Evolutionary conservation across 2,888 invertebrate genomes (phyloP).

Genomic region (Thera britannica): DNA sequence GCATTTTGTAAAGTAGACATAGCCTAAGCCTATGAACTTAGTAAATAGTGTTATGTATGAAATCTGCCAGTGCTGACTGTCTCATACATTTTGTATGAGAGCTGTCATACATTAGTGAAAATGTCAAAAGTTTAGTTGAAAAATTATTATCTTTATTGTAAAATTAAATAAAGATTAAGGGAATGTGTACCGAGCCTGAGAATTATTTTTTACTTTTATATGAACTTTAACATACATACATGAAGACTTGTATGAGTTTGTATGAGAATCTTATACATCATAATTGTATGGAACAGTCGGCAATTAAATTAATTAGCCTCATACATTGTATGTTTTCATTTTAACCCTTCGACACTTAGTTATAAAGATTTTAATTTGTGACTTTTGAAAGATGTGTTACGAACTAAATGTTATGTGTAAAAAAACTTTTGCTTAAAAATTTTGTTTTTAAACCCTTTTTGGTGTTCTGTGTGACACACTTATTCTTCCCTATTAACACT

Average conservation of each 20-base stretch:
- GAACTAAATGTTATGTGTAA: conserved; percentile 10
- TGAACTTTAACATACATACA: background rate
- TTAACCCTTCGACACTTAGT: conserved; percentile 27
- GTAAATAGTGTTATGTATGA: conserved; percentile 25
- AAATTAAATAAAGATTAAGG: no score
- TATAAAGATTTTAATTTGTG: conserved; percentile 18
- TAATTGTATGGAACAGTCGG: conserved; percentile 20
- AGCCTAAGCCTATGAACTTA: conserved; percentile 12
- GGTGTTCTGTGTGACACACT: no score
- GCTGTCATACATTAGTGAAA: background rate
- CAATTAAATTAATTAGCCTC: conserved; percentile 17
- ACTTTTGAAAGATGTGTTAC: conserved; percentile 17
- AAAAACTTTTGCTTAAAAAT: background rate
- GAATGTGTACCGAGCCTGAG: background rate
- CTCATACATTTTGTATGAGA: conserved; percentile 22
- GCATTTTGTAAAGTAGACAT: conserved; percentile 5
- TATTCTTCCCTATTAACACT: background rate
- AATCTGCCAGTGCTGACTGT: conserved; percentile 9
- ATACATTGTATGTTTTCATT: conserved; percentile 23
- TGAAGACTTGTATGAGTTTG: conserved; percentile 13
- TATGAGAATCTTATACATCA: conserved; percentile 2
- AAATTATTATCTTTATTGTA: no score
- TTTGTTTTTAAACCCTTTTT: background rate
- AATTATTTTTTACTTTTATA: no score
- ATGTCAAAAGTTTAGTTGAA: no score